These are phyloP conservation scores for Amyelois transitella DNA, from an alignment of 1,140 invertebrate genomes.

Conservation along the genomic window DNA sequence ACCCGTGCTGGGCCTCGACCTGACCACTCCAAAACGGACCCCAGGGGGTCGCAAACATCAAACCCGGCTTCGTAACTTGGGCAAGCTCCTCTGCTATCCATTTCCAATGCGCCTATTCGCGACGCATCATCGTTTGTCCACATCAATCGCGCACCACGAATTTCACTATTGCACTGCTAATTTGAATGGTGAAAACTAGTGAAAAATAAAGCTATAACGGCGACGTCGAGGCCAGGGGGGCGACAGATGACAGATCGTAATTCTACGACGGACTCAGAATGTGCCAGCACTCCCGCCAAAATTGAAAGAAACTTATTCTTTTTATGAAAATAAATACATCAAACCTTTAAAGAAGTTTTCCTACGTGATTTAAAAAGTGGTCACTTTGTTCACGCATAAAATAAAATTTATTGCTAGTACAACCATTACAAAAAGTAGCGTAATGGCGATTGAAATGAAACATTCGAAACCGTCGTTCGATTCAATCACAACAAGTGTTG, in stretches of 20 bases:
- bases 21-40: conserved; percentile 57
- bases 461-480: too few relatives aligned
- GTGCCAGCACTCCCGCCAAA: conserved; percentile 64
- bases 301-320: conserved; percentile 58
- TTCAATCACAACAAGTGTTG: background rate
- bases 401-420: too few relatives aligned
- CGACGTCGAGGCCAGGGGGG: conserved; percentile 47
- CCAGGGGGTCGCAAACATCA: conserved; percentile 59
- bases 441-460: conserved; percentile 46
- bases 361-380: conserved; percentile 13
- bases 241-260: conserved; percentile 66
- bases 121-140: conserved; percentile 59
- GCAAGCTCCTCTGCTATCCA: conserved; percentile 62
- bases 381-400: too few relatives aligned
- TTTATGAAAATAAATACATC: conserved; percentile 34
- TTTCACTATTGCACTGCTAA: conserved; percentile 59
- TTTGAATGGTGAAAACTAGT: conserved; percentile 45
- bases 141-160: conserved; percentile 50
- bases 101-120: conserved; percentile 52
- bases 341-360: conserved; percentile 16
- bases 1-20: conserved; percentile 53
- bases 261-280: conserved; percentile 49
- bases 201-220: conserved; percentile 39
- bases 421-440: conserved; percentile 6
- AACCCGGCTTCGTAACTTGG: conserved; percentile 65